phyloP scores from a whole-genome alignment of 2,888 invertebrate genomes.

The Dynastes maya region DNA sequence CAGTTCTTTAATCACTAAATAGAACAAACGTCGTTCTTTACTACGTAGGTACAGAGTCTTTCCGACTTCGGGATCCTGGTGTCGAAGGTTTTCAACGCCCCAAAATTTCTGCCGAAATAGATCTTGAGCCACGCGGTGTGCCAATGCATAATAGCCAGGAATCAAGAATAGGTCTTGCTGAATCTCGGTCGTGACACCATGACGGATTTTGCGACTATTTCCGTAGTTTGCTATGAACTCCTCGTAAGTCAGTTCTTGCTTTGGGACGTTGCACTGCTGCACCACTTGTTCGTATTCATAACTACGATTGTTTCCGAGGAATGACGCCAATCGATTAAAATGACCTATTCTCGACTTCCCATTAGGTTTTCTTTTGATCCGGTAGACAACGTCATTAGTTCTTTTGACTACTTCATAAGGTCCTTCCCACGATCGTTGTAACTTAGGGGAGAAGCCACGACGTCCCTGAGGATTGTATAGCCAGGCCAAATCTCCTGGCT shows the following conservation, averaged over 20 bases:
- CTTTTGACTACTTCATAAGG: no score
- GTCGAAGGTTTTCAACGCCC: neutral
- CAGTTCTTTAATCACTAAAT: no score
- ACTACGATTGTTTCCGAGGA: neutral
- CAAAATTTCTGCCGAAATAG: neutral
- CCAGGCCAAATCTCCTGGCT: no score
- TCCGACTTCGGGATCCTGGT: no score
- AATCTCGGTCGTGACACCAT: constrained; percentile 14
- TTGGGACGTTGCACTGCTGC: neutral
- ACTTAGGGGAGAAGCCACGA: no score
- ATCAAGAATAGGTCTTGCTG: neutral
- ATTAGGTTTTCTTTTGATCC: neutral
- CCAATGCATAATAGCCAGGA: no score
- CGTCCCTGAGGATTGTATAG: no score
- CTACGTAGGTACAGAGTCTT: no score
- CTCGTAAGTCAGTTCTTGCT: no score
- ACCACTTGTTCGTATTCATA: neutral
- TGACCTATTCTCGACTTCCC: constrained; percentile 52
- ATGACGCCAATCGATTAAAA: constrained; percentile 50
- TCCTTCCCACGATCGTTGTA: no score
- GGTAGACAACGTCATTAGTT: no score
- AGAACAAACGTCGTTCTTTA: no score
- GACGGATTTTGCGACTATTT: neutral
- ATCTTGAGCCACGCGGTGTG: neutral
- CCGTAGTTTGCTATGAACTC: neutral